Percentiles rank a stretch among this genome's conserved stretches.
phyloP scores from a whole-genome alignment of 2,797 vertebrate genomes.

The Anableps anableps region DNA sequence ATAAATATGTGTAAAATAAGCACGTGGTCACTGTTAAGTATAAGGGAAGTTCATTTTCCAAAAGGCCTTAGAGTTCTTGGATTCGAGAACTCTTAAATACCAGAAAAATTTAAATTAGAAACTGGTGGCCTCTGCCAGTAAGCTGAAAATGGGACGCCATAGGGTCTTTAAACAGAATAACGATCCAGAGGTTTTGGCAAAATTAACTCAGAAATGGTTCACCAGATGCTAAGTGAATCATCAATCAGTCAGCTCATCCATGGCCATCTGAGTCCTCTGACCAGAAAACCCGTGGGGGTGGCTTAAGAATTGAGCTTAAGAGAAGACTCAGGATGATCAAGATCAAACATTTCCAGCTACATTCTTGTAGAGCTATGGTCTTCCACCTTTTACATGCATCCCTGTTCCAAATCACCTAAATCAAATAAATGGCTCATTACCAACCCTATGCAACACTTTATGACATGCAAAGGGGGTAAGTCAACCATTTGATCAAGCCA shows the following conservation, averaged over 20 bases:
- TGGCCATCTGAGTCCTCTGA: neutral
- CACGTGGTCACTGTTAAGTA: neutral
- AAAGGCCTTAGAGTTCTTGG: neutral
- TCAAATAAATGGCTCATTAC: neutral
- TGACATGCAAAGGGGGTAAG: neutral
- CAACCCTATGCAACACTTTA: neutral
- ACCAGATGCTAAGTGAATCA: neutral
- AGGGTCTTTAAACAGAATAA: neutral
- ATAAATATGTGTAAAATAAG: neutral
- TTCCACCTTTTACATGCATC: neutral
- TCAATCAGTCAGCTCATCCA: no score
- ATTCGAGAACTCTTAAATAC: neutral
- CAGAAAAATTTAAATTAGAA: neutral
- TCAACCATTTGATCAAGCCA: neutral
- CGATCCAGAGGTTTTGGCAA: neutral
- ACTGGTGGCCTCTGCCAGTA: neutral
- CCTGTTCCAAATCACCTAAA: neutral
- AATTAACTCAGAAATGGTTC: neutral
- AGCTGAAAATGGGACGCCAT: neutral
- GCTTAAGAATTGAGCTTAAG: neutral
- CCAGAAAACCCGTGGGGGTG: neutral
- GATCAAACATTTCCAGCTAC: neutral
- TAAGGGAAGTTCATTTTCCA: neutral
- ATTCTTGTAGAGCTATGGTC: neutral
- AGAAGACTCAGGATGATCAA: neutral